Conservation (phyloP, 2,113 vertebrate genomes). For the Dissostichus mawsoni region DNA sequence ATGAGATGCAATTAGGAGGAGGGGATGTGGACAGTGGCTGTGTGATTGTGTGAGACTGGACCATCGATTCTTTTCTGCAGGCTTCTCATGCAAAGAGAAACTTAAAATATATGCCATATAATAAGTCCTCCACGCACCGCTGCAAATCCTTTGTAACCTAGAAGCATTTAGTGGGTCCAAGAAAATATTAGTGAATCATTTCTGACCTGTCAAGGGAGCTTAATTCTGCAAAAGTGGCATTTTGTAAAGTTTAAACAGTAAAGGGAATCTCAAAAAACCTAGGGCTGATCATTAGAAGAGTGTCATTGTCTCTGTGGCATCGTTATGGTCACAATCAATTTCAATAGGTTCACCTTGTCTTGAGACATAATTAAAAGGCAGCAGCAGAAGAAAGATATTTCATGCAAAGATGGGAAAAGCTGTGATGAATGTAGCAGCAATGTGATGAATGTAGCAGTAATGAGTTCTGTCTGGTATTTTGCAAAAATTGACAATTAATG, state of each 20-base stretch:
- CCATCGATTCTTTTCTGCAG: slow-evolving; percentile 12
- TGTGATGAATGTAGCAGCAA: slow-evolving; percentile 47
- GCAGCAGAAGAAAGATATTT: background rate
- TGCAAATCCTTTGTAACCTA: slow-evolving; percentile 26
- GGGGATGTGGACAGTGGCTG: slow-evolving; percentile 38
- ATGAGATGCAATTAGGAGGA: slow-evolving; percentile 75
- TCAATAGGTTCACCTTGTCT: slow-evolving; percentile 13
- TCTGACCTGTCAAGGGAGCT: slow-evolving; percentile 46
- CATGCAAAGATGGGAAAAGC: slow-evolving; percentile 24
- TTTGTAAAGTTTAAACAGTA: slow-evolving; percentile 37
- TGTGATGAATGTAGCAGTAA: slow-evolving; percentile 49
- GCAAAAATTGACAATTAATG: slow-evolving; percentile 31
- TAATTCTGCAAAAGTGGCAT: slow-evolving; percentile 31
- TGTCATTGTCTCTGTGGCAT: slow-evolving; percentile 12
- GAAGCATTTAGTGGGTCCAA: slow-evolving; percentile 1
- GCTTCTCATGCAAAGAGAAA: slow-evolving; percentile 22
- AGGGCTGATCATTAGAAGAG: slow-evolving; percentile 30
- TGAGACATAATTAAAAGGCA: slow-evolving; percentile 48
- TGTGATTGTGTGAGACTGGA: slow-evolving; percentile 36
- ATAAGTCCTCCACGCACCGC: slow-evolving; percentile 21
- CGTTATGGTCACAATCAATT: slow-evolving; percentile 39
- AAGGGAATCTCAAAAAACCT: slow-evolving; percentile 44
- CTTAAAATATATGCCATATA: slow-evolving; percentile 38
- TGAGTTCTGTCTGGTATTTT: slow-evolving; percentile 51
- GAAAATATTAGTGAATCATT: slow-evolving; percentile 47